These are phyloP conservation scores for Hirtodrosophila alboralis DNA, from an alignment of 2,888 invertebrate genomes.

Conservation along the genomic window DNA sequence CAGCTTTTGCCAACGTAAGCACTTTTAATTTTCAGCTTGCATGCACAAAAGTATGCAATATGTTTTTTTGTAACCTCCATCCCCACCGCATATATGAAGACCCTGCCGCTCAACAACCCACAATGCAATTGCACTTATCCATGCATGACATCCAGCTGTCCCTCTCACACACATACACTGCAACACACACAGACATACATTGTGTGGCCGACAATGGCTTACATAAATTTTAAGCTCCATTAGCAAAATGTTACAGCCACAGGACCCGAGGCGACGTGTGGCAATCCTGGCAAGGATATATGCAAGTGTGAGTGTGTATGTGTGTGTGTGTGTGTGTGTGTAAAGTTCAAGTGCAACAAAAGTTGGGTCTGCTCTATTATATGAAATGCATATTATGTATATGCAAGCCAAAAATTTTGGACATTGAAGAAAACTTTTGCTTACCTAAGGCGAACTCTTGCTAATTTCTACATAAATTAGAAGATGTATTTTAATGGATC, in stretches of 20 bases:
- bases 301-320: conserved; percentile 8
- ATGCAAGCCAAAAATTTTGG: conserved; percentile 57
- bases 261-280: conserved; percentile 62
- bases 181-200: conserved; percentile 20
- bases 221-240: conserved; percentile 80
- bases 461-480: conserved; percentile 74
- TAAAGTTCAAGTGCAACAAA: conserved; percentile 76
- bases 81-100: too few species aligned
- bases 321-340: conserved; percentile 12
- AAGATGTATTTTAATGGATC: conserved; percentile 19
- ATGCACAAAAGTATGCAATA: conserved; percentile 80
- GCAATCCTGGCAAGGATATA: conserved; percentile 11
- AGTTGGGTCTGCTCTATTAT: conserved; percentile 65
- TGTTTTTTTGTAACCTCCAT: conserved; percentile 55
- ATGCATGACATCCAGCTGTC: conserved; percentile 65
- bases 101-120: neutral
- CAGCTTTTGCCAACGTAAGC: conserved; percentile 69
- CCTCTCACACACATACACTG: conserved; percentile 15
- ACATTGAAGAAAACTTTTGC: conserved; percentile 67
- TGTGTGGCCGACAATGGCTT: conserved; percentile 69
- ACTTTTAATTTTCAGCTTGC: conserved; percentile 80
- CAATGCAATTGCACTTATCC: conserved; percentile 64
- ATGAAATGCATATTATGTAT: conserved; percentile 71
- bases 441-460: conserved; percentile 59
- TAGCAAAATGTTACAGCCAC: conserved; percentile 74